Conservation (phyloP, 2,113 vertebrate genomes). For the Hemichromis elongatus region DNA sequence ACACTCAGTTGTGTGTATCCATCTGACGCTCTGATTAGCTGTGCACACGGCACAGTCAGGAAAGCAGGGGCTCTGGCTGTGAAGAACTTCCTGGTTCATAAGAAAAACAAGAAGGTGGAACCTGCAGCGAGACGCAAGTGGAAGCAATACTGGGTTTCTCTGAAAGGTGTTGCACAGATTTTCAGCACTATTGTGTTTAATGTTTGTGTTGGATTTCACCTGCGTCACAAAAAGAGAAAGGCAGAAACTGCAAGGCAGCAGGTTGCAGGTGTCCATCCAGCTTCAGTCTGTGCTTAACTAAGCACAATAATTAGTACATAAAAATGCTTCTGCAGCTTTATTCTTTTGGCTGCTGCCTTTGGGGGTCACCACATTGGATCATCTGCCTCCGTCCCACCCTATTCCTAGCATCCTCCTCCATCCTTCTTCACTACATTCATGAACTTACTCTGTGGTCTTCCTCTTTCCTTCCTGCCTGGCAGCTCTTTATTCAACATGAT, state of each 20-base stretch:
- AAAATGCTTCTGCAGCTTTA: neutral
- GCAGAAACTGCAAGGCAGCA: neutral
- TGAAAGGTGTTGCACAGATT: conserved; percentile 79
- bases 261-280: neutral
- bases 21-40: conserved; percentile 78
- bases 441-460: neutral
- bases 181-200: neutral
- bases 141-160: conserved; percentile 96
- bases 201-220: neutral
- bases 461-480: neutral
- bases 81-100: conserved; percentile 95
- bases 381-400: neutral
- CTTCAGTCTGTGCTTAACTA: neutral
- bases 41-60: conserved; percentile 85
- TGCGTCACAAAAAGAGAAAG: neutral
- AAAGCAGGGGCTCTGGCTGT: conserved; percentile 89
- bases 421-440: neutral
- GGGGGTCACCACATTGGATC: neutral
- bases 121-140: conserved; percentile 88
- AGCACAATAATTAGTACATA: neutral
- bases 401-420: neutral
- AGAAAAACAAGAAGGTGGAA: conserved; percentile 96
- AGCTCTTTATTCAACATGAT: neutral
- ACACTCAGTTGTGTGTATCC: conserved; percentile 86
- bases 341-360: neutral